Conservation (phyloP, 1,140 invertebrate genomes). For the Scaptomyza hsui region DNA sequence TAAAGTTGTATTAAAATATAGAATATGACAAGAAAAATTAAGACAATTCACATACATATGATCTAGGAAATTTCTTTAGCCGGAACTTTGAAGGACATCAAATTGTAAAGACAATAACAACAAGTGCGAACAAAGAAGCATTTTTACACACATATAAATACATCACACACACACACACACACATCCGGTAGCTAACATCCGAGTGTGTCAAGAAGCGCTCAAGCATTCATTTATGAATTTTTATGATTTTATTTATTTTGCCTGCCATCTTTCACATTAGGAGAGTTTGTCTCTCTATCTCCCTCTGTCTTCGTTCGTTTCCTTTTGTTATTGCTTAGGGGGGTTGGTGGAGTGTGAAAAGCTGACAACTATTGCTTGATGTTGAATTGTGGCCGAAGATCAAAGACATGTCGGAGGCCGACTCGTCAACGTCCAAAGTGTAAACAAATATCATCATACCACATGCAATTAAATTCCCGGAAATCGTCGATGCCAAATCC, state of each 20-base stretch:
- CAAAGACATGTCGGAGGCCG: slow-evolving; percentile 46
- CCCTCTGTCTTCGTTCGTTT: neutral
- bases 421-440: slow-evolving; percentile 39
- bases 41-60: no score
- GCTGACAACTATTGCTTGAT: slow-evolving; percentile 51
- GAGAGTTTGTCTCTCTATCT: slow-evolving; percentile 2
- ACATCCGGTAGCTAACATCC: slow-evolving; percentile 68
- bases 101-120: no score
- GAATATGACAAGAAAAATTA: neutral
- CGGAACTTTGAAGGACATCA: no score
- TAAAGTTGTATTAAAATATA: slow-evolving; percentile 3
- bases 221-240: slow-evolving; percentile 78
- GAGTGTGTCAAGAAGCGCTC: slow-evolving; percentile 72
- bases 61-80: neutral
- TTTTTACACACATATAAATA: slow-evolving; percentile 7
- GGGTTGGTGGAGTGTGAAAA: slow-evolving; percentile 5
- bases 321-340: slow-evolving; percentile 22
- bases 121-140: slow-evolving; percentile 10
- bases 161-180: slow-evolving; percentile 23
- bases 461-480: slow-evolving; percentile 72
- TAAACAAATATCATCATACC: slow-evolving; percentile 68
- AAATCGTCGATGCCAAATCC: slow-evolving; percentile 76
- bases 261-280: slow-evolving; percentile 36
- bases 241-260: slow-evolving; percentile 71
- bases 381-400: slow-evolving; percentile 31